Percentiles rank a stretch among this genome's conserved stretches.
phyloP scores from a whole-genome alignment of 2,888 invertebrate genomes.

The Eulithis testata region DNA sequence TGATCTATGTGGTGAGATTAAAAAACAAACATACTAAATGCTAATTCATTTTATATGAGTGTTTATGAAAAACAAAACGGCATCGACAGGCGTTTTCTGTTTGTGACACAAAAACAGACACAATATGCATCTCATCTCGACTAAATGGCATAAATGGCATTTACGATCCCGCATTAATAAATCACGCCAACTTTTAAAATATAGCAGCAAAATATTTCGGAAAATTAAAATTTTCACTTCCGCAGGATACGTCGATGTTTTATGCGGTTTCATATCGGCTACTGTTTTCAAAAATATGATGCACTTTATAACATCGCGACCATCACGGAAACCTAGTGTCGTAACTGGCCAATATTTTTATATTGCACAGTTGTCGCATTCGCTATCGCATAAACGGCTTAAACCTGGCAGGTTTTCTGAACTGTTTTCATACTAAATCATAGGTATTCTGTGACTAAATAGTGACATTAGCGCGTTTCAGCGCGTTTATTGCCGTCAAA shows the following conservation, averaged over 20 bases:
- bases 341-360: slow-evolving; percentile 39
- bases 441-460: no score
- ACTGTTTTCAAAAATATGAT: slow-evolving; percentile 62
- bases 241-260: slow-evolving; percentile 69
- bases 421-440: no score
- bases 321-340: slow-evolving; percentile 47
- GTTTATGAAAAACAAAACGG: slow-evolving; percentile 15
- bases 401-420: no score
- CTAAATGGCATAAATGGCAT: slow-evolving; percentile 69
- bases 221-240: slow-evolving; percentile 73
- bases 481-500: no score
- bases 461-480: no score
- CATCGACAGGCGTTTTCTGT: slow-evolving; percentile 17
- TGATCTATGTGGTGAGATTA: no score
- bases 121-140: slow-evolving; percentile 61
- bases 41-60: no score
- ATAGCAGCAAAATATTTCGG: slow-evolving; percentile 64
- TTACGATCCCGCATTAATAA: slow-evolving; percentile 71
- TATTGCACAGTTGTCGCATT: slow-evolving; percentile 11
- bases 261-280: slow-evolving; percentile 67
- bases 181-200: slow-evolving; percentile 75
- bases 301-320: slow-evolving; percentile 55
- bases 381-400: no score
- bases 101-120: slow-evolving; percentile 50
- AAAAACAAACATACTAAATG: not conserved